Percentiles rank a stretch among this genome's conserved stretches.
Conservation (phyloP, 2,888 invertebrate genomes). For the Acanthococcus lagerstroemiae region DNA sequence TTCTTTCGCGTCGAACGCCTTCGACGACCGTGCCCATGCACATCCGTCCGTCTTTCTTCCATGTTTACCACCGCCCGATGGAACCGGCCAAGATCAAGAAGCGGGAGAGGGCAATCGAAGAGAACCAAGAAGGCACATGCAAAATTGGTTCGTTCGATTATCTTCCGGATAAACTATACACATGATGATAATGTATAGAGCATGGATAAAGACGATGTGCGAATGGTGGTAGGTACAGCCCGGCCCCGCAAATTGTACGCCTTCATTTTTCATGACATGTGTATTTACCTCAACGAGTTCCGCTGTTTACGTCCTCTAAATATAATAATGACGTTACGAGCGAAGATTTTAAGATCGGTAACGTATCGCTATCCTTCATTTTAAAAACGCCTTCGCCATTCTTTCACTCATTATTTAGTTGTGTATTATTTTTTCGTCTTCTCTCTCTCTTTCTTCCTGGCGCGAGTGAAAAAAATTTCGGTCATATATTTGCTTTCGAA, state of each 20-base stretch:
- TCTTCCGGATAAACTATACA: background rate
- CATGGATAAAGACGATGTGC: background rate
- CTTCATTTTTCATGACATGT: background rate
- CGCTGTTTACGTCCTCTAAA: conserved; percentile 24
- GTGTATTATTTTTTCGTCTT: no score
- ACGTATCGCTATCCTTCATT: background rate
- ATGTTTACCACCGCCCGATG: no score
- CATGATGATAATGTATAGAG: background rate
- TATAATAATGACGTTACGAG: conserved; percentile 24
- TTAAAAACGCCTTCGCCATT: no score
- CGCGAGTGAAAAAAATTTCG: no score
- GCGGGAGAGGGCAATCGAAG: no score
- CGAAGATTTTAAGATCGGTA: background rate
- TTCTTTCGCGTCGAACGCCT: no score
- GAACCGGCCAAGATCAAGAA: no score
- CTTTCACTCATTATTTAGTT: no score
- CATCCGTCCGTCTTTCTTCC: no score
- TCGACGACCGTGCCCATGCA: no score
- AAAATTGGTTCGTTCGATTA: background rate
- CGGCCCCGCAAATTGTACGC: background rate
- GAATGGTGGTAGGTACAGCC: background rate
- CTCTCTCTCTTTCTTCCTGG: no score
- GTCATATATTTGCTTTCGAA: no score
- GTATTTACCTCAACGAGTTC: conserved; percentile 3
- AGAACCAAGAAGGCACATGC: background rate